Conservation (phyloP, 1,140 invertebrate genomes). For the Brachionus koreanus region DNA sequence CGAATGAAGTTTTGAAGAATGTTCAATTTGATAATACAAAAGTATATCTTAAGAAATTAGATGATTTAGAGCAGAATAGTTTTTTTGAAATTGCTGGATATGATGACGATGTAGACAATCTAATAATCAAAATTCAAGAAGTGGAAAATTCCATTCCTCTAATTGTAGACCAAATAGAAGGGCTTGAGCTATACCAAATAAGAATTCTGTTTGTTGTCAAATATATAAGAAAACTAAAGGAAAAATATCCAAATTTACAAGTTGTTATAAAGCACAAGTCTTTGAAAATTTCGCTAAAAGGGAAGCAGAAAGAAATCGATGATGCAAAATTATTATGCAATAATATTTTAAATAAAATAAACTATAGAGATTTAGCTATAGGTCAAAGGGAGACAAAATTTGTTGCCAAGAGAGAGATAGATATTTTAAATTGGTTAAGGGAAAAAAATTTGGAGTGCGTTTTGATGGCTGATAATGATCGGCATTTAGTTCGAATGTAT, state of each 20-base stretch:
- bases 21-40: background rate
- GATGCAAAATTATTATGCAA: background rate
- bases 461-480: background rate
- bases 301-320: background rate
- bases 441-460: background rate
- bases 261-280: background rate
- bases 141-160: background rate
- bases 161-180: background rate
- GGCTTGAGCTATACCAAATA: background rate
- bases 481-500: background rate
- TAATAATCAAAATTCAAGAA: background rate
- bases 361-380: background rate
- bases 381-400: background rate
- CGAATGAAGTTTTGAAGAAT: background rate
- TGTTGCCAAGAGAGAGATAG: background rate
- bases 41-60: background rate
- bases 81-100: background rate
- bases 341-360: background rate
- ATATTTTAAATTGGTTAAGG: constrained; percentile 13
- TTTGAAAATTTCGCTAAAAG: background rate
- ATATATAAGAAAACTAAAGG: background rate
- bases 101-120: background rate
- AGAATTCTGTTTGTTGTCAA: background rate
- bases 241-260: background rate
- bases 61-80: background rate